Evolutionary conservation across 2,797 vertebrate species (phyloP).

Genomic region (Cottoperca gobio): DNA sequence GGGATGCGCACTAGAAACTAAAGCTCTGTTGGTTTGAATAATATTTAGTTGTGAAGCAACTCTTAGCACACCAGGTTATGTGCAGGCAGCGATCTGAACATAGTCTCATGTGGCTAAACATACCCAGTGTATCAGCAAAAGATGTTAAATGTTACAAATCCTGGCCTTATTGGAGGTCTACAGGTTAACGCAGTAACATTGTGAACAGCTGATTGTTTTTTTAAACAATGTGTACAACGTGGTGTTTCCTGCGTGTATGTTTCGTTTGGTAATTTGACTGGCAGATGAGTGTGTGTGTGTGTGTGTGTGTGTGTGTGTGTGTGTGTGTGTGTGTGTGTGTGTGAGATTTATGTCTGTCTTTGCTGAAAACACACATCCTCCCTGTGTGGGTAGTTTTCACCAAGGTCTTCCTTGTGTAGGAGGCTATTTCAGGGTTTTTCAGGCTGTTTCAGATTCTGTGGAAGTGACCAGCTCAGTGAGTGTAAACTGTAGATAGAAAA

Average conservation of each 20-base stretch:
- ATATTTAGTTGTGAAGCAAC: background rate
- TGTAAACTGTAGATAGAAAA: background rate
- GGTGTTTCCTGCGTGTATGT: background rate
- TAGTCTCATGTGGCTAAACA: background rate
- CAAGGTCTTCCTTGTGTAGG: constrained; percentile 23
- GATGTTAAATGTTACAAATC: background rate
- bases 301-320: background rate
- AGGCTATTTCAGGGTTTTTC: constrained; percentile 22
- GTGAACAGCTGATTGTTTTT: constrained; percentile 4
- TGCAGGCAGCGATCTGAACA: background rate
- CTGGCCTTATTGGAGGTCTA: background rate
- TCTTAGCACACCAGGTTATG: background rate
- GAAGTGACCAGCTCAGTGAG: constrained; percentile 1
- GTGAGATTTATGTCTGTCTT: constrained; percentile 1
- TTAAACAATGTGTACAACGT: background rate
- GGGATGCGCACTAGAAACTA: background rate
- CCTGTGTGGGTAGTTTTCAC: constrained; percentile 34
- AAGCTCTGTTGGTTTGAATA: background rate
- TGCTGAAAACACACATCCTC: constrained; percentile 17
- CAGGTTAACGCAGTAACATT: background rate
- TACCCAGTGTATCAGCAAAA: background rate
- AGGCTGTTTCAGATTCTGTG: constrained; percentile 5
- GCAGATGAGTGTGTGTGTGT: background rate
- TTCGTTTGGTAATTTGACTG: background rate
- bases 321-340: background rate